Evolutionary conservation across 2,113 vertebrate species (phyloP).

Genomic region (Ptyas mucosa): DNA sequence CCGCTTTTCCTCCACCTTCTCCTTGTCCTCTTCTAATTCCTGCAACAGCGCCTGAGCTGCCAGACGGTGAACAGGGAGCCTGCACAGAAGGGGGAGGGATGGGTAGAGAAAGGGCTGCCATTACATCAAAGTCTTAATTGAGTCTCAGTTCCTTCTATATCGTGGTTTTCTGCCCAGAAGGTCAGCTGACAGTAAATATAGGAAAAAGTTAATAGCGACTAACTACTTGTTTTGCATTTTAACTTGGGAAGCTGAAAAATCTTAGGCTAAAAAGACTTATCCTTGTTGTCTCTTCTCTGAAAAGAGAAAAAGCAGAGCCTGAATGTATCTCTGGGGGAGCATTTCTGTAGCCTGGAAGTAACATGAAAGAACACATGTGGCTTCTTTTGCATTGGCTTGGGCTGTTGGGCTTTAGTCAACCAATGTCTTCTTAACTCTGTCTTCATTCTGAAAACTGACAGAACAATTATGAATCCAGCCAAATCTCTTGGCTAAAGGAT

Average conservation of each 20-base stretch:
- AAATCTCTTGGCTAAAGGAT: not conserved
- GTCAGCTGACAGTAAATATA: not conserved
- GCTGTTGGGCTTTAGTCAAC: not conserved
- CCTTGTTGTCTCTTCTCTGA: not conserved
- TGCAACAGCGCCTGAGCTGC: constrained; percentile 73
- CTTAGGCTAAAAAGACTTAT: not conserved
- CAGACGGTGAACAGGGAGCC: constrained; percentile 74
- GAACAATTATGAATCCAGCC: not conserved
- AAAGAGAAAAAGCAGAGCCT: not conserved
- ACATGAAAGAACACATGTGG: not conserved
- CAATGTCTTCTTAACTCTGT: not conserved
- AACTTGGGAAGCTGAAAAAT: not conserved
- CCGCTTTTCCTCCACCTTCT: constrained; percentile 30
- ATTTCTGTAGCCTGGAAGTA: not conserved
- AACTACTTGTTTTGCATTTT: not conserved
- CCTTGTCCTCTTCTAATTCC: constrained; percentile 60
- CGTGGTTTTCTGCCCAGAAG: not conserved
- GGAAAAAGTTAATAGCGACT: not conserved
- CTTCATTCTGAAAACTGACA: not conserved
- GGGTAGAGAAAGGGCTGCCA: not conserved
- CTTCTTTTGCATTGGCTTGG: not conserved
- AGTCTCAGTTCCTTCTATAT: not conserved
- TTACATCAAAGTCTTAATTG: not conserved
- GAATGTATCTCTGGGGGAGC: not conserved
- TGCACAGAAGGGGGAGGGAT: constrained; percentile 12